Evolutionary conservation across 2,113 vertebrate genomes (phyloP).

Genomic region (Zapus hudsonius): DNA sequence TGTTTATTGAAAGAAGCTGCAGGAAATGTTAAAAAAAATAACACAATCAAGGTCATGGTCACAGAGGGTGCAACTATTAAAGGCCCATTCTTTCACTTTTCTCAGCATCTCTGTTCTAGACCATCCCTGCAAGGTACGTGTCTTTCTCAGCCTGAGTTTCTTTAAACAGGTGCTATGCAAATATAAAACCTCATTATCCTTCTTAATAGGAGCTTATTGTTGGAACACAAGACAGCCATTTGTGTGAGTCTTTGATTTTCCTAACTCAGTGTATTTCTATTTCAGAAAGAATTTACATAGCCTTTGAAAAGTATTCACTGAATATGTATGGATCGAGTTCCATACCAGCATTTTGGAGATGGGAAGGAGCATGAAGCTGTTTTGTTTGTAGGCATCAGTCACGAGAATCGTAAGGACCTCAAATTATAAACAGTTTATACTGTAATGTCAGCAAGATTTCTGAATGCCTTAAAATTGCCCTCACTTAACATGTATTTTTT

Average conservation of each 20-base stretch:
- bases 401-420: constrained; percentile 2
- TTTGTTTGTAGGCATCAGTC: not conserved
- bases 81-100: not conserved
- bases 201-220: constrained; percentile 41
- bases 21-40: not conserved
- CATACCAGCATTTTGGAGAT: constrained; percentile 26
- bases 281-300: constrained; percentile 64
- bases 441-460: not conserved
- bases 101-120: not conserved
- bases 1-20: not conserved
- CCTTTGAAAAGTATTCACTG: constrained; percentile 55
- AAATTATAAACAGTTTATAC: constrained; percentile 17
- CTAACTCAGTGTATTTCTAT: constrained; percentile 48
- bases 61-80: not conserved
- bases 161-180: constrained; percentile 62
- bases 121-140: not conserved
- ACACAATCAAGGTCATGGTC: not conserved
- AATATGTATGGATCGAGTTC: constrained; percentile 55
- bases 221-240: constrained; percentile 31
- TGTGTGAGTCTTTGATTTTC: constrained; percentile 14
- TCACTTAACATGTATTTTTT: not conserved
- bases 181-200: constrained; percentile 46
- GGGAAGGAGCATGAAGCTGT: not conserved
- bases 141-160: not conserved
- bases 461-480: not conserved